Conservation (phyloP, 2,113 vertebrate genomes). For the Mixornis gularis region DNA sequence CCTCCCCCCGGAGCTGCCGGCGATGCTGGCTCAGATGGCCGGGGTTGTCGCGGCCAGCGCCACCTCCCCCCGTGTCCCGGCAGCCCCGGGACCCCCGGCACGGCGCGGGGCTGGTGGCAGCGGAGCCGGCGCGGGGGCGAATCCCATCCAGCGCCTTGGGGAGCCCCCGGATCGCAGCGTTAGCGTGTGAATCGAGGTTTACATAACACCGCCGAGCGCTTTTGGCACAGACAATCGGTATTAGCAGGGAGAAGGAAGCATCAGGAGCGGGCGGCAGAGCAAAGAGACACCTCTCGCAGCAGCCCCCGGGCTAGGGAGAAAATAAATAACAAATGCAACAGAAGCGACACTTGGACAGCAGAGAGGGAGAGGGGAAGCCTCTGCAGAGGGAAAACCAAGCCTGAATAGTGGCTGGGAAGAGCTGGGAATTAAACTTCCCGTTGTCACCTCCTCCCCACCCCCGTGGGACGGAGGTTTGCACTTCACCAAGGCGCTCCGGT, state of each 20-base stretch:
- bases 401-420: neutral
- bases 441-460: neutral
- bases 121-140: neutral
- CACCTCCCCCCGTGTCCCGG: neutral
- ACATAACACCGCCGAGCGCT: conserved; percentile 21
- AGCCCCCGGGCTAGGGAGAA: neutral
- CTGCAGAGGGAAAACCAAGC: neutral
- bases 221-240: conserved; percentile 47
- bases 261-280: conserved; percentile 24
- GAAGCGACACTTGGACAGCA: neutral
- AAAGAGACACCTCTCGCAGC: conserved; percentile 7
- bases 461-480: accelerated
- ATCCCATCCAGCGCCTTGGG: accelerated
- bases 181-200: conserved; percentile 51
- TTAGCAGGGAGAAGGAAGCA: conserved; percentile 4
- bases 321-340: neutral
- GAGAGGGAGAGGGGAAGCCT: neutral
- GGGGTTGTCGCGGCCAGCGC: accelerated
- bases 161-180: neutral
- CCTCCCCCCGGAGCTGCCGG: neutral
- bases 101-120: accelerated
- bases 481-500: neutral
- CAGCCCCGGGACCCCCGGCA: neutral
- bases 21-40: accelerated
- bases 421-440: neutral